phyloP scores from a whole-genome alignment of 2,888 invertebrate genomes.

The Sinotaia quadrata region DNA sequence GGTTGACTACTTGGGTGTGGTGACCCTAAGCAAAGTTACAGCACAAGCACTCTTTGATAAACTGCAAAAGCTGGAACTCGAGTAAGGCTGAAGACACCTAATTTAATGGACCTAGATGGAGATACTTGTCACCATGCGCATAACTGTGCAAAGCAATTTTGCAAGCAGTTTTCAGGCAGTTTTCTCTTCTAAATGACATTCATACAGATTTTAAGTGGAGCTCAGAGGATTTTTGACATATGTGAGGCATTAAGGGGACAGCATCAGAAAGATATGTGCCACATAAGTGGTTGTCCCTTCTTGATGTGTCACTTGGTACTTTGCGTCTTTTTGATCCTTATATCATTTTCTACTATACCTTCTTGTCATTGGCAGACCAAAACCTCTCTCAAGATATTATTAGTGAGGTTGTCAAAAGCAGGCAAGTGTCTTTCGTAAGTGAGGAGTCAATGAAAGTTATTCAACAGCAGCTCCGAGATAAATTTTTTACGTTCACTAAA shows the following conservation, averaged over 20 bases:
- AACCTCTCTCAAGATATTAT: background rate
- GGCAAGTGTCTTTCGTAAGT: background rate
- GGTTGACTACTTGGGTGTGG: background rate
- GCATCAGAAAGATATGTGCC: background rate
- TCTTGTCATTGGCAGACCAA: background rate
- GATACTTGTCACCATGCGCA: background rate
- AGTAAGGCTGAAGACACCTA: background rate
- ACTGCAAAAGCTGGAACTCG: background rate
- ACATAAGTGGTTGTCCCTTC: background rate
- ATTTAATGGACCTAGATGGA: background rate
- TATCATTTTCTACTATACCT: background rate
- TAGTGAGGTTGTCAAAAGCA: background rate
- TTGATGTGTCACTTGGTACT: background rate
- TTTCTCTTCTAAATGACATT: background rate
- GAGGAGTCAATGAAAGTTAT: background rate
- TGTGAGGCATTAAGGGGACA: background rate
- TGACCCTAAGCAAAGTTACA: background rate
- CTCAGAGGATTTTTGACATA: background rate
- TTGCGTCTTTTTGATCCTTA: background rate
- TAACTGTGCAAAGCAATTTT: background rate
- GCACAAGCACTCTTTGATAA: background rate
- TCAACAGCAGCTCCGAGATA: background rate
- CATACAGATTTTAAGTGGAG: background rate
- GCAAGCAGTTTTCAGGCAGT: background rate
- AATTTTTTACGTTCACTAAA: background rate